Conservation (phyloP, 2,888 invertebrate species). For the Trissolcus japonicus region DNA sequence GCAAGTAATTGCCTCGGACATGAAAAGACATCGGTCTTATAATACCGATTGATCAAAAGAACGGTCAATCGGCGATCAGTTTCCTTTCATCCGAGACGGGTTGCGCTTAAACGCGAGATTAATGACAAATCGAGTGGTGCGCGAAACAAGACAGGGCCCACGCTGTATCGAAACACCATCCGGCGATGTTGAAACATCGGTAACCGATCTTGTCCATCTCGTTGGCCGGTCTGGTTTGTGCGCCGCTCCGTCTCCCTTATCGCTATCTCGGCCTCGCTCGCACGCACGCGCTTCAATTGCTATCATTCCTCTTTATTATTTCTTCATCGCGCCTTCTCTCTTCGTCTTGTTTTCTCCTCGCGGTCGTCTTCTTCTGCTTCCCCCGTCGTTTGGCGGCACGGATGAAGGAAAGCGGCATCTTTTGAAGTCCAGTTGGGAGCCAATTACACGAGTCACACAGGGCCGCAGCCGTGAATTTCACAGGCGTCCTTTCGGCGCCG, state of each 20-base stretch:
- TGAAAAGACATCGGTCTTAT: conserved; percentile 41
- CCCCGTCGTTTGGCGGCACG: conserved; percentile 72
- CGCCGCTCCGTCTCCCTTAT: conserved; percentile 28
- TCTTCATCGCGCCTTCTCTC: conserved; percentile 53
- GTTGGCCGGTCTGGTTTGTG: conserved; percentile 54
- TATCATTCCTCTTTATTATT: conserved; percentile 57
- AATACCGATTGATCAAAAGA: conserved; percentile 38
- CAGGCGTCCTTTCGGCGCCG: conserved; percentile 61
- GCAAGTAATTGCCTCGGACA: conserved; percentile 51
- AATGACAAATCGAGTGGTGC: conserved; percentile 67
- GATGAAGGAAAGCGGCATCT: conserved; percentile 76
- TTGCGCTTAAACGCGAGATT: conserved; percentile 62
- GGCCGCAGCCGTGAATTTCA: conserved; percentile 70
- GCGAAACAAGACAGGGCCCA: conserved; percentile 71
- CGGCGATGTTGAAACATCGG: conserved; percentile 70
- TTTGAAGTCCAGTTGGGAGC: conserved; percentile 77
- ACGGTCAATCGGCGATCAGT: conserved; percentile 55
- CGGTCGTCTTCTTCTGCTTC: conserved; percentile 53
- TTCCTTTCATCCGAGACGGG: conserved; percentile 47
- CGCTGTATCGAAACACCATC: conserved; percentile 71
- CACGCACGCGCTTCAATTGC: conserved; percentile 57
- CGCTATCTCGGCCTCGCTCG: conserved; percentile 34
- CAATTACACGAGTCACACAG: conserved; percentile 77
- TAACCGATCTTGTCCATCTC: conserved; percentile 73
- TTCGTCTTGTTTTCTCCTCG: conserved; percentile 43